phyloP scores from a whole-genome alignment of 2,888 invertebrate genomes.

The Suillia variegata region DNA sequence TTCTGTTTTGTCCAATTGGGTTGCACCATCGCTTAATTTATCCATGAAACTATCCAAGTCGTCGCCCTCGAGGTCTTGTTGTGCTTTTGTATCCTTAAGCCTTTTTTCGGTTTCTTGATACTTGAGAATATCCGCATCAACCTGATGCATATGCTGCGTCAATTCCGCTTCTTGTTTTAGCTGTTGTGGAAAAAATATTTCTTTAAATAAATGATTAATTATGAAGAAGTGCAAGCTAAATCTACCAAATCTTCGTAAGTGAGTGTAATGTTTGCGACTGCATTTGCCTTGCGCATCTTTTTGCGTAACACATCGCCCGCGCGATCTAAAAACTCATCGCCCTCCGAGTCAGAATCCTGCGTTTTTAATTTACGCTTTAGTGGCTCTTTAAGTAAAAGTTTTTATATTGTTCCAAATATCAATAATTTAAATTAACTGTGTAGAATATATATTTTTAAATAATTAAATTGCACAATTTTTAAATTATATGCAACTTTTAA shows the following conservation, averaged over 20 bases:
- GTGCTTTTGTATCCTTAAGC: slow-evolving; percentile 47
- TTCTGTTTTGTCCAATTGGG: slow-evolving; percentile 69
- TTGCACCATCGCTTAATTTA: slow-evolving; percentile 66
- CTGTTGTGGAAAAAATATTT: slow-evolving; percentile 28
- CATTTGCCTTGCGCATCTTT: slow-evolving; percentile 68
- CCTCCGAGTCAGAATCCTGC: slow-evolving; percentile 85
- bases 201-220: background rate
- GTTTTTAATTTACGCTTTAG: slow-evolving; percentile 78
- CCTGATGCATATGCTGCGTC: slow-evolving; percentile 68
- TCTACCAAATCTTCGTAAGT: slow-evolving; percentile 74
- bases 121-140: slow-evolving; percentile 64
- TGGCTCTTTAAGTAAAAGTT: slow-evolving; percentile 74
- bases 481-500: slow-evolving; percentile 5
- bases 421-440: too few relatives aligned
- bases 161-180: slow-evolving; percentile 50
- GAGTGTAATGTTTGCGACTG: slow-evolving; percentile 52
- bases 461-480: background rate
- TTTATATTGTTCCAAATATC: too few relatives aligned
- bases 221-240: slow-evolving; percentile 1
- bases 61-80: slow-evolving; percentile 64
- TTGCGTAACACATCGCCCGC: slow-evolving; percentile 92
- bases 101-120: slow-evolving; percentile 61
- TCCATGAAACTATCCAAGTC: slow-evolving; percentile 86
- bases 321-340: slow-evolving; percentile 93
- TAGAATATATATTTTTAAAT: slow-evolving; percentile 1